Percentiles rank a stretch among this genome's conserved stretches.
Conservation (phyloP, 2,888 invertebrate species). For the Epiblema foenella region DNA sequence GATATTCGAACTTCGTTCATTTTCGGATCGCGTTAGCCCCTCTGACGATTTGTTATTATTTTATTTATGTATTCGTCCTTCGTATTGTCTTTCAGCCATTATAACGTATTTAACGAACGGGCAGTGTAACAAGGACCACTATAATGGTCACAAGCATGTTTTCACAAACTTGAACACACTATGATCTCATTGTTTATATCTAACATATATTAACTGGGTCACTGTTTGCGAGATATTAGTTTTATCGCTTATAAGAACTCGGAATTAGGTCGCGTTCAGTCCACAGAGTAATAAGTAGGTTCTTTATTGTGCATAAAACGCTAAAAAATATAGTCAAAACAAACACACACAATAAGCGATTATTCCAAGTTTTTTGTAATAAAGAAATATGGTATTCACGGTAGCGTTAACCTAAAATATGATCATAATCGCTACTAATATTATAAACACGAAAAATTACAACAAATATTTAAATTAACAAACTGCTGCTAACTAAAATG, state of each 20-base stretch:
- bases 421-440: no score
- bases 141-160: not conserved
- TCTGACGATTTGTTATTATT: no score
- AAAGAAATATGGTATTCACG: no score
- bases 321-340: not conserved
- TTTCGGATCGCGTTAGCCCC: no score
- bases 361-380: no score
- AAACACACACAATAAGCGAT: no score
- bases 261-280: constrained; percentile 6
- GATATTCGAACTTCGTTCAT: no score
- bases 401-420: no score
- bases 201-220: constrained; percentile 15
- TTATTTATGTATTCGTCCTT: no score
- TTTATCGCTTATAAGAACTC: constrained; percentile 14
- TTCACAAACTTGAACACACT: not conserved
- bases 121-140: not conserved
- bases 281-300: not conserved
- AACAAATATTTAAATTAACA: no score
- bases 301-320: not conserved
- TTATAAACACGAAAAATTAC: no score
- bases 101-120: not conserved
- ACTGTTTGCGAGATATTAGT: constrained; percentile 1
- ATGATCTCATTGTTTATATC: constrained; percentile 20
- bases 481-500: no score
- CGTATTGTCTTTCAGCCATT: not conserved